Evolutionary conservation across 2,113 vertebrate genomes (phyloP), one percentile per base, ranked within the genome.

Genomic region (Psephotus haematonotus): DNA sequence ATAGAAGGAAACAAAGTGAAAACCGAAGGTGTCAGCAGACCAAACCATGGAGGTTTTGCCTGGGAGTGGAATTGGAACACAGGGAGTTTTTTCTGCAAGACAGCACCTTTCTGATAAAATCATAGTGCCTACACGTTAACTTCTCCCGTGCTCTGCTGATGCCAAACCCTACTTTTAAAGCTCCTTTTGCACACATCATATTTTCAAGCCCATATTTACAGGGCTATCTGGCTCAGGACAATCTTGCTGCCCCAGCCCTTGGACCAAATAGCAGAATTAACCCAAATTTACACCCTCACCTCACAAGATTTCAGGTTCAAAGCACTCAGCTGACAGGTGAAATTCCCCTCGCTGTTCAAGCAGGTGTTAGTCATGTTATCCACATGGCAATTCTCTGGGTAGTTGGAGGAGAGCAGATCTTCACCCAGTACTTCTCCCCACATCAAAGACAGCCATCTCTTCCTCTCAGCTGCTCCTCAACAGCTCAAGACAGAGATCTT

Each of bases 291-390:
- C 10, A 2, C 25, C 19, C 13, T 49, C 39, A 1, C 10, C 47
- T 43, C 7, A 19, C 6, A 3, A 25, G 47, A 17, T 64, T 47
- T 22, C 24, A 24, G 69, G 8, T 23, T 3, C 44, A 17, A 65
- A 67, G 39, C 0, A 0, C 57, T 67, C 22, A 4, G 9, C 3
- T 12, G 1, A 39, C 28, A 4, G 27, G 4, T 1, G 2, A 17
- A 80, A 60, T 43, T 18, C 27, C 47, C 3, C 2, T 74, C 0
- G 0, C 6, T 4, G 1, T 8, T 72, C 17, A 8, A 13, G 76
- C 43, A 46, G 53, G 39, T 37, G 70, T 31, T 20, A 33, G 5
- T 3, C 4, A 11, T 6, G 33, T 24, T 17, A 0, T 43, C 67
- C 47, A 23, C 62, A 11, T 33, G 22, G 2, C 10, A 5, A 19